phyloP scores from a whole-genome alignment of 2,113 vertebrate genomes.

The Podocnemis expansa region DNA sequence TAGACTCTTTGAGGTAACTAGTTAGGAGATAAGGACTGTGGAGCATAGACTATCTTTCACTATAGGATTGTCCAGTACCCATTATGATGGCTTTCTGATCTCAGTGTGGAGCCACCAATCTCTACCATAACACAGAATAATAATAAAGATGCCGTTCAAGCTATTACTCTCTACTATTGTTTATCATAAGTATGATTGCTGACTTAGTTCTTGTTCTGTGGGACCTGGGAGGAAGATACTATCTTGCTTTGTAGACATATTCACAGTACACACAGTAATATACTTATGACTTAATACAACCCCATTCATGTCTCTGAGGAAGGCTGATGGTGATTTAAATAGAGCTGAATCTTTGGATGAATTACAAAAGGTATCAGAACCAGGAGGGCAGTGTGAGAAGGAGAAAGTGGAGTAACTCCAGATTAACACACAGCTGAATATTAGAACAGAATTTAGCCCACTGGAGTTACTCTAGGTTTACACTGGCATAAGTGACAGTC shows the following conservation, averaged over 20 bases:
- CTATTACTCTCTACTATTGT: conserved; percentile 42
- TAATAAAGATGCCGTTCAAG: conserved; percentile 23
- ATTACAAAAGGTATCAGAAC: neutral
- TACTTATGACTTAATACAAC: neutral
- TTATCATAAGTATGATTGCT: neutral
- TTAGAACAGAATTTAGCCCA: neutral
- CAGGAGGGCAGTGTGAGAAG: neutral
- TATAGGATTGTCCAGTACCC: conserved; percentile 60
- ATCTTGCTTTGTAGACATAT: neutral
- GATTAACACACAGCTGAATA: neutral
- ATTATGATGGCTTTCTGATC: conserved; percentile 23
- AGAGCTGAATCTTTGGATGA: no score
- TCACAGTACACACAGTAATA: neutral
- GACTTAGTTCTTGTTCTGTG: neutral
- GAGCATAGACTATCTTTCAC: conserved; percentile 52
- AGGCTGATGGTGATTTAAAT: no score
- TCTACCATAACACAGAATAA: neutral
- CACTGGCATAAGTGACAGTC: neutral
- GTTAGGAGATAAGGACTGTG: conserved; percentile 56
- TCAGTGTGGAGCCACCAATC: conserved; percentile 19
- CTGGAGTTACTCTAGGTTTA: neutral
- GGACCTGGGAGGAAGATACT: neutral
- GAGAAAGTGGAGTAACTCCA: neutral
- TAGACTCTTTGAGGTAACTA: conserved; percentile 50
- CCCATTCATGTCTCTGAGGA: no score